A percentile compares a stretch with the other conserved stretches of the same genome.
Evolutionary conservation across 1,140 invertebrate genomes (phyloP).

Genomic region (Diorhabda carinulata): DNA sequence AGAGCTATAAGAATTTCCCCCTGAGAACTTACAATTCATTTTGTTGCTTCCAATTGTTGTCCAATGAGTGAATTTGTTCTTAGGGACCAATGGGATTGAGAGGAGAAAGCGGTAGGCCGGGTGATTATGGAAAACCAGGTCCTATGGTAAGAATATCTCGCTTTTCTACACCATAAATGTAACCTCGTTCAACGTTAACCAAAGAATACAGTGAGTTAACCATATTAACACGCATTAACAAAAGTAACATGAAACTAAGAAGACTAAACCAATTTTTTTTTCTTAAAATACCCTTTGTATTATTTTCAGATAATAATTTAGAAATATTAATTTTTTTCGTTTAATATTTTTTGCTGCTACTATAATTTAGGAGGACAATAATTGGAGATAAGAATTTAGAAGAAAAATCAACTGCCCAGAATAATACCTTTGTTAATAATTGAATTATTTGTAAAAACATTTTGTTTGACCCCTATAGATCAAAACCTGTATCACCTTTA

Average conservation of each 20-base stretch:
- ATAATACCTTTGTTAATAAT: neutral
- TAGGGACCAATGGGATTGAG: conserved; percentile 86
- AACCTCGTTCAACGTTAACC: conserved; percentile 37
- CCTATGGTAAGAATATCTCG: conserved; percentile 65
- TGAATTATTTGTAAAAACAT: neutral
- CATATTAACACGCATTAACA: neutral
- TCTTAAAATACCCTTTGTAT: no score
- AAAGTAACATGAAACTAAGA: neutral
- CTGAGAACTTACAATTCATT: no score
- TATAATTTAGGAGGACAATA: conserved; percentile 40
- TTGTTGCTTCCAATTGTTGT: no score
- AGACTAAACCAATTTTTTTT: no score
- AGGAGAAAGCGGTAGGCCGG: conserved; percentile 72
- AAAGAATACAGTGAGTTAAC: conserved; percentile 45
- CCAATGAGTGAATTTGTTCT: conserved; percentile 4
- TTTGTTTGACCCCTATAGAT: neutral
- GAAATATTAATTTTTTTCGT: no score
- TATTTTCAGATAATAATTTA: no score
- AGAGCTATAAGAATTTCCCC: no score
- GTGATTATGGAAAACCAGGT: conserved; percentile 71
- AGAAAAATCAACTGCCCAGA: conserved; percentile 27
- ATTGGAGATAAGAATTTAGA: conserved; percentile 30
- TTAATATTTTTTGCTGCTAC: neutral
- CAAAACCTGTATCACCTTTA: no score
- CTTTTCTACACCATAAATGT: conserved; percentile 31